phyloP scores from a whole-genome alignment of 2,888 invertebrate species.

The Arge pagana region DNA sequence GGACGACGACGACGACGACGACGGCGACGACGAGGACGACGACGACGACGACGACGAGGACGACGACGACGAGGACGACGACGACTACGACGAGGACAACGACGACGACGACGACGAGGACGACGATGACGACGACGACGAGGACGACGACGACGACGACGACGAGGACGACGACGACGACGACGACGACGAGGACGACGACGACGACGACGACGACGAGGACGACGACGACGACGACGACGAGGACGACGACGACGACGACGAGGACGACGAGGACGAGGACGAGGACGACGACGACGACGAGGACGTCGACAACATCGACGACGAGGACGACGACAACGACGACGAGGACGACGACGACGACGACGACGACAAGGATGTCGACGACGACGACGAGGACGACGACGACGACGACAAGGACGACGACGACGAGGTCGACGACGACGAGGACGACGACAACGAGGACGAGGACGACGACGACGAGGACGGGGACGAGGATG shows the following conservation, averaged over 20 bases:
- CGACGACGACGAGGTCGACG: no score
- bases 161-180: not conserved
- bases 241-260: not conserved
- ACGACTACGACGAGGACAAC: not conserved
- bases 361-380: not conserved
- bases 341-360: not conserved
- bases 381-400: not conserved
- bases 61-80: not conserved
- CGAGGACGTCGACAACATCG: not conserved
- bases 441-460: no score
- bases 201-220: not conserved
- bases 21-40: not conserved
- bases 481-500: no score
- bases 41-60: not conserved
- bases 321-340: not conserved
- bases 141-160: not conserved
- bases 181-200: not conserved
- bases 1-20: not conserved
- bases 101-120: not conserved
- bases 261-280: not conserved
- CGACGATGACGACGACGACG: not conserved
- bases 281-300: not conserved
- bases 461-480: no score
- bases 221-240: not conserved
- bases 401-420: no score